Percentiles rank a stretch among this genome's conserved stretches.
phyloP scores from a whole-genome alignment of 2,888 invertebrate genomes.

The Agonopterix alstromeriana region DNA sequence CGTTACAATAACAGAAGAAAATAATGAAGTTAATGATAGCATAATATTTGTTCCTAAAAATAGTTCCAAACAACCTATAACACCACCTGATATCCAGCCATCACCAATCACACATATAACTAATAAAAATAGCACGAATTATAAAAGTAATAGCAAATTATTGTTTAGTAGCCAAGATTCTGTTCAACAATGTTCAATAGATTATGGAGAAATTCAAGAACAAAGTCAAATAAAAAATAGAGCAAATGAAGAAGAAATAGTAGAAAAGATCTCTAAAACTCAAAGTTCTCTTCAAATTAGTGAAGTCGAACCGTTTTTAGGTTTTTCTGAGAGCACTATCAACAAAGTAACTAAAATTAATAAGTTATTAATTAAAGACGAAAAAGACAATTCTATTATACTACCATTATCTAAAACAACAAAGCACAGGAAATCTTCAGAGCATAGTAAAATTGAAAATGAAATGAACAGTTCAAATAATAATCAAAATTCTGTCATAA shows the following conservation, averaged over 20 bases:
- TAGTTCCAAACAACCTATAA: neutral
- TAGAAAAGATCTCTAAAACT: neutral
- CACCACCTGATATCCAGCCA: neutral
- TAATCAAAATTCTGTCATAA: too few species aligned
- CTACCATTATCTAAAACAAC: neutral
- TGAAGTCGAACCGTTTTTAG: conserved; percentile 38
- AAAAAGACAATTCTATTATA: conserved; percentile 5
- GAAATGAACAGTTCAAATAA: neutral
- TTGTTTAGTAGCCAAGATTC: neutral
- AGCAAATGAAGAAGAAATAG: conserved; percentile 1
- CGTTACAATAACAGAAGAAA: conserved; percentile 24
- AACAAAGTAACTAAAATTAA: conserved; percentile 4
- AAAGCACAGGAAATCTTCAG: neutral
- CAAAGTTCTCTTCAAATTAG: conserved; percentile 27
- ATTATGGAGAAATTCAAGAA: too few species aligned
- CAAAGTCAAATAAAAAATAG: neutral
- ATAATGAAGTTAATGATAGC: conserved; percentile 21
- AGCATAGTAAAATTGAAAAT: neutral
- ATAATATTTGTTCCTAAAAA: conserved; percentile 14
- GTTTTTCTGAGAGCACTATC: conserved; percentile 25
- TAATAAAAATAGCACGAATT: neutral
- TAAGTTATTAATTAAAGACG: conserved; percentile 1
- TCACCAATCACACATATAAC: conserved; percentile 1
- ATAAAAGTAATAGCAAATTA: conserved; percentile 2
- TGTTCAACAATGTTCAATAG: too few species aligned